Evolutionary conservation across 2,113 vertebrate genomes (phyloP), one percentile per base, ranked within the genome.

Genomic region (Megalops atlanticus): DNA sequence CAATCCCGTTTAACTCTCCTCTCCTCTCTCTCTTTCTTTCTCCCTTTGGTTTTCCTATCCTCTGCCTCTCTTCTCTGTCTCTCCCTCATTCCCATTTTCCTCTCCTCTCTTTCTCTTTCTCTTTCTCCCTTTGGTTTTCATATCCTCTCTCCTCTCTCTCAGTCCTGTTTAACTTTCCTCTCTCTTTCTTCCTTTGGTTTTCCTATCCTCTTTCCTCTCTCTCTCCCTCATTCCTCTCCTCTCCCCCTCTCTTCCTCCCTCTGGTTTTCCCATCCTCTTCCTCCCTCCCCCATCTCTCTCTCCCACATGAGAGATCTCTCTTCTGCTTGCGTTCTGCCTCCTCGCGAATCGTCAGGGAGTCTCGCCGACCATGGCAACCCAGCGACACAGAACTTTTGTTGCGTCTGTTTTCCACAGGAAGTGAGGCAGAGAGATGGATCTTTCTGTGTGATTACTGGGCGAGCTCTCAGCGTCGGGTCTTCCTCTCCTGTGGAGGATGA

Each of bases 31-130:
- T 27, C 38, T 31, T 14, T 31, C 38, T 45, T 38, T 27, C 45
- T 11, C 41, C 36, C n/a, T n/a, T 39, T 18, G n/a, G 10, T 39
- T 41, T 21, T n/a, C 41, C 36, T 43, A 14, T 39, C 3, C 41
- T 11, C 41, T 41, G 6, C 31, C 39, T 39, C 21, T 7, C 24
- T 24, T 74, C 8, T 39, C 33, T 40, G 6, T 74, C 72, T 74
- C 31, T 78, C 15, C 72, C 24, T 69, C n/a, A 40, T 33, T 81
- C 41, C 40, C 7, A 43, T 39, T 14, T 3, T 14, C 12, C 86
- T 79, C 54, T 54, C 86, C 45, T 70, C 10, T 82, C 54, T 40
- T 8, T 69, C 52, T 64, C 68, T 77, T 35, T 84, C 64, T 11
- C 0, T 49, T 6, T 27, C 33, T 38, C 3, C 38, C 3, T 38